Evolutionary conservation across 2,888 invertebrate species (phyloP).

Genomic region (Agrypnus murinus): DNA sequence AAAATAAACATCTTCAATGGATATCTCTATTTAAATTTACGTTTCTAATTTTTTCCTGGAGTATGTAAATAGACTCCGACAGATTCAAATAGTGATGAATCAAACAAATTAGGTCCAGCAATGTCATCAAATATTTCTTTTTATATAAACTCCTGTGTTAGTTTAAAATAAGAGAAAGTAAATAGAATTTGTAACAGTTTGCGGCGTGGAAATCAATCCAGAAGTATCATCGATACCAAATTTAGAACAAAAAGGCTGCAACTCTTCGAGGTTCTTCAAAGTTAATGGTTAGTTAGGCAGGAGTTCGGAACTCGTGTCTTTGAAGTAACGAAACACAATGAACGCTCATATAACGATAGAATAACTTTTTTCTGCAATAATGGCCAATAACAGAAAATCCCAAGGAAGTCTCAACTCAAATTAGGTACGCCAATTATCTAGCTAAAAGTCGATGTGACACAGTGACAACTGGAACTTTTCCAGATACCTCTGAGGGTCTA

Average conservation of each 20-base stretch:
- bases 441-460: conserved; percentile 31
- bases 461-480: conserved; percentile 24
- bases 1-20: conserved; percentile 37
- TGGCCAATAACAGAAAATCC: conserved; percentile 33
- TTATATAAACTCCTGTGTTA: too few species aligned
- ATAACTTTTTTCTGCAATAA: conserved; percentile 38
- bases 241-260: conserved; percentile 18
- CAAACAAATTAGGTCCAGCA: conserved; percentile 10
- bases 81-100: not conserved
- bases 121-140: not conserved
- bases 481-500: conserved; percentile 11
- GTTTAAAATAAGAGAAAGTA: too few species aligned
- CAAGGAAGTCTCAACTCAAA: conserved; percentile 29
- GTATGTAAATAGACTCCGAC: conserved; percentile 15
- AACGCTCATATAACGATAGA: conserved; percentile 28
- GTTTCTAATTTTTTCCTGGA: conserved; percentile 17
- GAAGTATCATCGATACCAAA: not conserved
- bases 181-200: too few species aligned
- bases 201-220: not conserved
- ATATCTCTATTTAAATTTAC: conserved; percentile 27
- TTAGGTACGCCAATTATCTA: conserved; percentile 39
- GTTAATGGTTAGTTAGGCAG: conserved; percentile 30
- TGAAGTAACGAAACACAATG: conserved; percentile 32
- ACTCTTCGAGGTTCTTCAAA: conserved; percentile 12
- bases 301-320: conserved; percentile 27